Evolutionary conservation across 2,113 vertebrate genomes (phyloP).

Genomic region (Paratilapia polleni): DNA sequence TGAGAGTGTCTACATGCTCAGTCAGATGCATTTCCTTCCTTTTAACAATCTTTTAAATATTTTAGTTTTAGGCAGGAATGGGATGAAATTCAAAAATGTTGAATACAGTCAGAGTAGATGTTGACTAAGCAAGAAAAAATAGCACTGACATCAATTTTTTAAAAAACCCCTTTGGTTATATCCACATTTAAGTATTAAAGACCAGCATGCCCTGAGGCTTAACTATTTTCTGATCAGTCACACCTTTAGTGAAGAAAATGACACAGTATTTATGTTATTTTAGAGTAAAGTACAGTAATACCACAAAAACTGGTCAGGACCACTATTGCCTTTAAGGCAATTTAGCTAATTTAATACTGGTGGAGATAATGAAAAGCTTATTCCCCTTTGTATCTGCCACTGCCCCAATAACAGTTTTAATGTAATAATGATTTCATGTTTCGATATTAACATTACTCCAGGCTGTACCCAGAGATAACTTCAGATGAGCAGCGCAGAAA

Average conservation of each 20-base stretch:
- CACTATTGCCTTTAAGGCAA: not conserved
- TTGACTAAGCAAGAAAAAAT: constrained; percentile 5
- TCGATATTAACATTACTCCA: constrained; percentile 35
- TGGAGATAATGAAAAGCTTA: not conserved
- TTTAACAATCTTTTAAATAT: not conserved
- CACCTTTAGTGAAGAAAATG: not conserved
- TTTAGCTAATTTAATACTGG: not conserved
- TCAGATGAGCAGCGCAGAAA: constrained; percentile 77
- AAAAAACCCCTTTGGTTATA: not conserved
- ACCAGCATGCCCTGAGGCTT: not conserved
- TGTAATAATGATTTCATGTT: constrained; percentile 1
- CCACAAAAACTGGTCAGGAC: not conserved
- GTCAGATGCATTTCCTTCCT: not conserved
- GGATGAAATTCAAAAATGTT: not conserved
- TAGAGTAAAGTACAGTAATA: not conserved
- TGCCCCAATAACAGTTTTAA: not conserved
- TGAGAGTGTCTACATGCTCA: not conserved
- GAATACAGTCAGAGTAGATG: not conserved
- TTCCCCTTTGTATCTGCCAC: not conserved
- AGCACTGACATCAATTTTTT: not conserved
- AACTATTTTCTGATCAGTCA: not conserved
- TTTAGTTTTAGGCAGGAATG: not conserved
- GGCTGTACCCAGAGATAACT: constrained; percentile 82
- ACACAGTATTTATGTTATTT: not conserved
- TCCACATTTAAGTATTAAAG: not conserved